phyloP scores from a whole-genome alignment of 1,140 invertebrate species.

The Macrobrachium rosenbergii region DNA sequence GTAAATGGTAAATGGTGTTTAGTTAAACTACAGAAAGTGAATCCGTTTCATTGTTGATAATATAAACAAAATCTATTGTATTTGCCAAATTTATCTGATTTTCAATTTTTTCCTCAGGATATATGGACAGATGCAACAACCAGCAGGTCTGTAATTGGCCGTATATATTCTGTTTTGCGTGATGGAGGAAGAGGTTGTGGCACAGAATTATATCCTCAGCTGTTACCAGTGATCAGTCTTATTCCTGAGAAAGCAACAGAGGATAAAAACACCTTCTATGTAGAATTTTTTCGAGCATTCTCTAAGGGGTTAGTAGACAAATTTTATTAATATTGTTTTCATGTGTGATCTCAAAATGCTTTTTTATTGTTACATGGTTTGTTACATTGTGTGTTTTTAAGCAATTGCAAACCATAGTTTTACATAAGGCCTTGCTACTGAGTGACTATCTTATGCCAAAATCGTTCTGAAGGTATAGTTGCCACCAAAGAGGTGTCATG shows the following conservation, averaged over 20 bases:
- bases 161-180: slow-evolving; percentile 78
- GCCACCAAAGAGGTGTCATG: too few relatives aligned
- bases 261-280: slow-evolving; percentile 71
- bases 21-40: too few relatives aligned
- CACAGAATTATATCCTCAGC: slow-evolving; percentile 78
- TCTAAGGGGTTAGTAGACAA: slow-evolving; percentile 74
- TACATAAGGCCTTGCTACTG: too few relatives aligned
- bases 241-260: slow-evolving; percentile 71
- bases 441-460: too few relatives aligned
- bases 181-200: slow-evolving; percentile 81
- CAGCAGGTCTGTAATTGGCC: slow-evolving; percentile 80
- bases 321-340: too few relatives aligned
- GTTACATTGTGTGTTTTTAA: too few relatives aligned
- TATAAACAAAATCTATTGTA: background rate
- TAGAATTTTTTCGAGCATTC: slow-evolving; percentile 80
- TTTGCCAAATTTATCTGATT: background rate
- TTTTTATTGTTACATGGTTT: too few relatives aligned
- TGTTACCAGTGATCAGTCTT: slow-evolving; percentile 81
- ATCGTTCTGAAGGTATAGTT: too few relatives aligned
- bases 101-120: slow-evolving; percentile 72
- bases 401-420: too few relatives aligned
- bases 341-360: too few relatives aligned
- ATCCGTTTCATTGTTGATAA: background rate
- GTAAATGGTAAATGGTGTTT: background rate
- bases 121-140: slow-evolving; percentile 78